Conservation (phyloP, 2,888 invertebrate genomes). For the Phyllotreta cruciferae region DNA sequence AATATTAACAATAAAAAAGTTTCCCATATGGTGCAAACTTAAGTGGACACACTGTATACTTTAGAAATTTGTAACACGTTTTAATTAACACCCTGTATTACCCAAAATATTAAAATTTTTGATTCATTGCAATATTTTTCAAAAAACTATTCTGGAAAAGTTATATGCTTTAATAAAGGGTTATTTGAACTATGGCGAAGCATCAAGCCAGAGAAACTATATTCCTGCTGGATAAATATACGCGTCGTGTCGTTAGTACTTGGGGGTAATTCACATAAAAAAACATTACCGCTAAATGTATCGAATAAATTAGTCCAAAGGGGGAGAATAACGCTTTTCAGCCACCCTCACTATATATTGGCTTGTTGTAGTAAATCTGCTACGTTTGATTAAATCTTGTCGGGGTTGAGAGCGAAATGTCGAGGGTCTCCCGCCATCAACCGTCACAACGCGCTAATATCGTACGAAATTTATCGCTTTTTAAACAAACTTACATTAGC, state of each 20-base stretch:
- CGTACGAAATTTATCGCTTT: conserved; percentile 3
- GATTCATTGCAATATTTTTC: no score
- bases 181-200: no score
- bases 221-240: neutral
- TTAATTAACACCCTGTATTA: no score
- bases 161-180: no score
- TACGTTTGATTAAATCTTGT: conserved; percentile 57
- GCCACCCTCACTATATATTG: conserved; percentile 40
- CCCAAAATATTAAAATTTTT: no score
- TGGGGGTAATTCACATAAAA: conserved; percentile 5
- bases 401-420: conserved; percentile 48
- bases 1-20: no score
- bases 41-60: no score
- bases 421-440: conserved; percentile 44
- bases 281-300: conserved; percentile 9
- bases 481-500: conserved; percentile 1
- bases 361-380: conserved; percentile 55
- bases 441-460: conserved; percentile 34
- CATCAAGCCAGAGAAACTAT: no score
- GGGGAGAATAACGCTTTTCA: conserved; percentile 29
- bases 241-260: conserved; percentile 3
- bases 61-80: no score
- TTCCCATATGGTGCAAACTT: no score
- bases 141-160: no score
- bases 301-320: conserved; percentile 19